Evolutionary conservation across 2,888 invertebrate genomes (phyloP).

Genomic region (Philaethria dido): DNA sequence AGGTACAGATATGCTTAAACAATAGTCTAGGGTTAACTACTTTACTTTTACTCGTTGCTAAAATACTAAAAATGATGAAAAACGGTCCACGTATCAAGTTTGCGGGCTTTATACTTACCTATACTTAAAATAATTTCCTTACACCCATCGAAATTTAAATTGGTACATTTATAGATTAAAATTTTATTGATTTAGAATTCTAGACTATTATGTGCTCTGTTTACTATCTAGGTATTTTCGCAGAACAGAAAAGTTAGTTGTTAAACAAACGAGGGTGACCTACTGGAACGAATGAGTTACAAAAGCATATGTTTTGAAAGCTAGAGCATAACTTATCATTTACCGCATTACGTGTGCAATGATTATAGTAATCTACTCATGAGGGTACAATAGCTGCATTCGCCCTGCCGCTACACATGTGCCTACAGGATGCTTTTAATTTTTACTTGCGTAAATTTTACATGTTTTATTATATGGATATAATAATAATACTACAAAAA

Average conservation of each 20-base stretch:
- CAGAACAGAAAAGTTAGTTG: conserved; percentile 26
- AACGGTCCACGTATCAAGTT: too few species aligned
- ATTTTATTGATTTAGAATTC: background rate
- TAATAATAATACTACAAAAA: too few species aligned
- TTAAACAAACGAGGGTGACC: conserved; percentile 52
- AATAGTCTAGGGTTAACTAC: too few species aligned
- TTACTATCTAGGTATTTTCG: conserved; percentile 24
- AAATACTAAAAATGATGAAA: too few species aligned
- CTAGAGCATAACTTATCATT: conserved; percentile 81
- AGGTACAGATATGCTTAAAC: too few species aligned
- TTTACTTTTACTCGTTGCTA: too few species aligned
- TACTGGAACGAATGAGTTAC: conserved; percentile 77
- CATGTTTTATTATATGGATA: too few species aligned
- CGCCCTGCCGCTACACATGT: conserved; percentile 67
- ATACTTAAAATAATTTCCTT: too few species aligned
- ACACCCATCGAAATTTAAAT: too few species aligned
- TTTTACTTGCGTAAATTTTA: background rate
- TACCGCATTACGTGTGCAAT: conserved; percentile 80
- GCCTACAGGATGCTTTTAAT: conserved; percentile 61
- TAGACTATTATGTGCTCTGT: background rate
- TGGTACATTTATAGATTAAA: too few species aligned
- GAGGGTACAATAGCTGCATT: conserved; percentile 76
- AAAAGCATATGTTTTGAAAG: conserved; percentile 81
- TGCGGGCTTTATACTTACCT: too few species aligned
- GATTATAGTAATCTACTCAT: conserved; percentile 82